Conservation (phyloP, 2,797 vertebrate genomes). For the Malurus splendens region DNA sequence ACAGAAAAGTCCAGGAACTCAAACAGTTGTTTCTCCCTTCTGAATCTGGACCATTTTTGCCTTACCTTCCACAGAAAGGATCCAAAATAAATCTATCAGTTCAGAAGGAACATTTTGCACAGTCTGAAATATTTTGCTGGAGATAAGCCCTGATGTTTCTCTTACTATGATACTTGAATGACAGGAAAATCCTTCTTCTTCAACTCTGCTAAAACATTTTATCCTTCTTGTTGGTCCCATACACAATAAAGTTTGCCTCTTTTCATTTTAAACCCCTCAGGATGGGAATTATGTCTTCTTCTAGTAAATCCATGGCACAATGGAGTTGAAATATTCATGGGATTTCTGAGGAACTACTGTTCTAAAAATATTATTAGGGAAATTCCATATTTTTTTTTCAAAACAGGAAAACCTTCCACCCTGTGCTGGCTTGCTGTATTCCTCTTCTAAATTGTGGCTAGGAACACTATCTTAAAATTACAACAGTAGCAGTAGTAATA, state of each 20-base stretch:
- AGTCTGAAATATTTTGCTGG: conserved; percentile 3
- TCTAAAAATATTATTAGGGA: neutral
- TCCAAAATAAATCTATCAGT: neutral
- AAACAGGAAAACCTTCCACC: neutral
- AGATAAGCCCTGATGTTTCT: neutral
- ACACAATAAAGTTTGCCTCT: neutral
- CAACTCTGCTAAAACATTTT: neutral
- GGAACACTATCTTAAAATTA: neutral
- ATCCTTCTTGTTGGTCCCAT: neutral
- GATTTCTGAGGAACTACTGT: neutral
- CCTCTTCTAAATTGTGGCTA: neutral
- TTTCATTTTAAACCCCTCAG: neutral
- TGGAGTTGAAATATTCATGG: neutral
- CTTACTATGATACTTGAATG: neutral
- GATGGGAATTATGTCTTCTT: neutral
- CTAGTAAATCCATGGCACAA: neutral
- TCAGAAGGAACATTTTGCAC: neutral
- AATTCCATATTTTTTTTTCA: neutral
- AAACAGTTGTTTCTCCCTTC: neutral
- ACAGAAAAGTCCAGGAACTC: neutral
- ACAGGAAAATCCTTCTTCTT: conserved; percentile 1
- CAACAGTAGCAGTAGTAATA: neutral
- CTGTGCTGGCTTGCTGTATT: neutral
- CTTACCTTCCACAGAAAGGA: neutral
- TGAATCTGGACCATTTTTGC: neutral